These are phyloP conservation scores for Bucorvus abyssinicus DNA, from an alignment of 2,797 vertebrate genomes.

Conservation along the genomic window DNA sequence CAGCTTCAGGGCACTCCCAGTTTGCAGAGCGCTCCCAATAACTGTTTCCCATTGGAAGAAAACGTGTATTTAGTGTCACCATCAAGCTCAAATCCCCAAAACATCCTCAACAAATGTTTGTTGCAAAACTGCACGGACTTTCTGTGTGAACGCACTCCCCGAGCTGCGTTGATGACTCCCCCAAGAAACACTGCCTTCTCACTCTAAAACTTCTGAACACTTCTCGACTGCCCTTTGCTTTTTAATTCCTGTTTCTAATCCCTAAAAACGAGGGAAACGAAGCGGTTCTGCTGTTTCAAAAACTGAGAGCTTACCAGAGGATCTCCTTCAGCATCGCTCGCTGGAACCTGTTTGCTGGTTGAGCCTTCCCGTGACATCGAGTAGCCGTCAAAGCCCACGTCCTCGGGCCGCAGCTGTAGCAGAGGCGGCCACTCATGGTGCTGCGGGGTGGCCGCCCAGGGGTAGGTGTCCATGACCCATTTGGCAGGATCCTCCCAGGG, in stretches of 20 bases:
- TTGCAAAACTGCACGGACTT: not conserved
- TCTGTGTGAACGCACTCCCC: not conserved
- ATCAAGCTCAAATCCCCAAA: not conserved
- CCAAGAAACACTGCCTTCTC: not conserved
- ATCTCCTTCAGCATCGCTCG: conserved; percentile 90
- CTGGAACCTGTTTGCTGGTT: conserved; percentile 85
- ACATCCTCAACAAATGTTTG: not conserved
- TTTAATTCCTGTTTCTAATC: not conserved
- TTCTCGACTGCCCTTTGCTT: not conserved
- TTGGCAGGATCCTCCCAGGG: conserved; percentile 95
- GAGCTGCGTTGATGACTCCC: not conserved
- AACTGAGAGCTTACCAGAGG: conserved; percentile 85
- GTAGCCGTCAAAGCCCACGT: conserved; percentile 97
- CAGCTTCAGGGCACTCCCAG: not conserved
- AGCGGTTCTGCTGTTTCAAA: not conserved
- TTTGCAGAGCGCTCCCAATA: not conserved
- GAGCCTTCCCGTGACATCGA: conserved; percentile 86
- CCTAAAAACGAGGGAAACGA: not conserved
- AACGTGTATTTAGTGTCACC: not conserved
- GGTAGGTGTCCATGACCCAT: conserved; percentile 96
- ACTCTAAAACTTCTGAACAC: not conserved
- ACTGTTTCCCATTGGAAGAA: not conserved
- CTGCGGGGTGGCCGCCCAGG: conserved; percentile 86
- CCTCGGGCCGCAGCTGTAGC: conserved; percentile 93
- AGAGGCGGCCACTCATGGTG: conserved; percentile 93